Evolutionary conservation across 2,888 invertebrate genomes (phyloP).

Genomic region (Troglohyphantes excavatus): DNA sequence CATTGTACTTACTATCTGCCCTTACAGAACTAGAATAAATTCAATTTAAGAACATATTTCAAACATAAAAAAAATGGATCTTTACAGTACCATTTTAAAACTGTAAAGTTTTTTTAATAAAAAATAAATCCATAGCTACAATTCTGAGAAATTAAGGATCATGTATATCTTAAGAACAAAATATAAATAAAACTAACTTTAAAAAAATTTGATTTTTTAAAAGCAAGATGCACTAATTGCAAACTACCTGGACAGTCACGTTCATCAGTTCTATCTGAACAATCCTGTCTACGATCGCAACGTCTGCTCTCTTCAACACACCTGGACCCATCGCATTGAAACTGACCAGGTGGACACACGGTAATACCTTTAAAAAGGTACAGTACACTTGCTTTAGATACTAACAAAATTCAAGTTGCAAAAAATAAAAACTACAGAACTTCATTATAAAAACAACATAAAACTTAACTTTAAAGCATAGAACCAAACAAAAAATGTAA

Average conservation of each 20-base stretch:
- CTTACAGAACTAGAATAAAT: too few relatives aligned
- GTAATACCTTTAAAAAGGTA: conserved; percentile 63
- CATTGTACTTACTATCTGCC: too few relatives aligned
- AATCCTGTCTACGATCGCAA: conserved; percentile 84
- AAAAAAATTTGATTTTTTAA: not conserved
- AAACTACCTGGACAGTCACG: conserved; percentile 81
- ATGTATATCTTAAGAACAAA: not conserved
- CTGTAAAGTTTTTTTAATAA: too few relatives aligned
- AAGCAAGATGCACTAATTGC: not conserved
- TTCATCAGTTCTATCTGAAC: conserved; percentile 84
- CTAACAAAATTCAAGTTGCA: not conserved
- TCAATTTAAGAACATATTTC: too few relatives aligned
- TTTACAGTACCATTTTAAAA: too few relatives aligned
- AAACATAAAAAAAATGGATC: too few relatives aligned
- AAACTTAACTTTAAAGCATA: too few relatives aligned
- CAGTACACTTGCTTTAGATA: not conserved
- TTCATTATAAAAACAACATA: too few relatives aligned
- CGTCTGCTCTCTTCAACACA: conserved; percentile 83
- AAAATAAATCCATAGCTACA: not conserved
- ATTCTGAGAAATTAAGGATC: not conserved
- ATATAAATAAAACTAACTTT: not conserved
- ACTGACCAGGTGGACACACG: conserved; percentile 80
- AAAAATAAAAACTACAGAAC: not conserved
- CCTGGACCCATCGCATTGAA: conserved; percentile 83
- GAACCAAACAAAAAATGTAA: too few relatives aligned